Percentiles rank a stretch among this genome's conserved stretches.
Conservation (phyloP, 2,888 invertebrate species). For the Ephialtes manifestator region DNA sequence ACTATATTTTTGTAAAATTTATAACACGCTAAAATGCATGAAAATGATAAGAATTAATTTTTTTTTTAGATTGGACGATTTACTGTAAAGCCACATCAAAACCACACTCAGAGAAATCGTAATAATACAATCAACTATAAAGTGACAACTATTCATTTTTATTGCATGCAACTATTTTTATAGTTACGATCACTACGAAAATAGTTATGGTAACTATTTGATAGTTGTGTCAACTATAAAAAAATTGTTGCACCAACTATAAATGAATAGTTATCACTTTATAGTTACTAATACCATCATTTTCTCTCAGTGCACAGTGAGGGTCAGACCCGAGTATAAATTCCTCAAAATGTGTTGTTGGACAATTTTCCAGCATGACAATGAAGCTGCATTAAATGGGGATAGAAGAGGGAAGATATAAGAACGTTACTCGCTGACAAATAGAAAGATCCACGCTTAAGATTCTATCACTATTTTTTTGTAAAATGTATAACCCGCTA, state of each 20-base stretch:
- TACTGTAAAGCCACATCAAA: too few species aligned
- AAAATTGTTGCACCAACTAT: too few species aligned
- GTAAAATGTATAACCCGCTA: neutral
- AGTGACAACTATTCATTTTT: too few species aligned
- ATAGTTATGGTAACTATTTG: too few species aligned
- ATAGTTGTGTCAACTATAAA: too few species aligned
- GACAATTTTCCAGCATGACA: constrained; percentile 2
- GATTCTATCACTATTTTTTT: constrained; percentile 22
- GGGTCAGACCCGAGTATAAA: constrained; percentile 41
- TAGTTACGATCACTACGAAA: too few species aligned
- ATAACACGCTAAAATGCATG: constrained; percentile 4
- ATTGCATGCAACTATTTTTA: too few species aligned
- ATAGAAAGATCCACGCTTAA: constrained; percentile 25
- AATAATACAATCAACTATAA: too few species aligned
- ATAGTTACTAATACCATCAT: too few species aligned
- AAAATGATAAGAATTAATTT: constrained; percentile 38
- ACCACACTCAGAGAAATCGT: too few species aligned
- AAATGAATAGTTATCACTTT: too few species aligned
- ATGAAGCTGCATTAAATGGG: neutral
- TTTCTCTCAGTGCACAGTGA: too few species aligned
- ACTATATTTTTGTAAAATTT: constrained; percentile 17
- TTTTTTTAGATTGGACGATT: constrained; percentile 23
- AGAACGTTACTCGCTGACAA: constrained; percentile 11
- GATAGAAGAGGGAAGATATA: neutral
- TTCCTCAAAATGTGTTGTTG: constrained; percentile 37